Conservation (phyloP, 2,888 invertebrate species). For the Rhaphigaster nebulosa region DNA sequence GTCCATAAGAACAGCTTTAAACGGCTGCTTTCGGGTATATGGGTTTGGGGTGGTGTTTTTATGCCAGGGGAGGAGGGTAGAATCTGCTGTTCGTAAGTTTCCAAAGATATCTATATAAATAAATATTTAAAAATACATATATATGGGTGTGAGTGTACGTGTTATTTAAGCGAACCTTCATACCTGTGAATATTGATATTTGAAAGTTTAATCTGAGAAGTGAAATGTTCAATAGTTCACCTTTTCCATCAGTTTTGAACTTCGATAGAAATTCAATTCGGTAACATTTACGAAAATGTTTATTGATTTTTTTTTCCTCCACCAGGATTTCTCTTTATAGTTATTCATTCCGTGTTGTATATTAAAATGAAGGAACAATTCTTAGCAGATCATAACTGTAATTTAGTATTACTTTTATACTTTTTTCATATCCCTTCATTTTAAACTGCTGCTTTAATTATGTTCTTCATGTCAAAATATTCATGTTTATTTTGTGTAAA, state of each 20-base stretch:
- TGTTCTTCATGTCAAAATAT: no score
- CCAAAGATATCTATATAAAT: background rate
- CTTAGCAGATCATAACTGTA: no score
- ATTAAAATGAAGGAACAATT: no score
- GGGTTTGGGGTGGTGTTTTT: slow-evolving; percentile 1
- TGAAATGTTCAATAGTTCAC: background rate
- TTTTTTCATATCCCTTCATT: no score
- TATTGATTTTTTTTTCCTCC: background rate
- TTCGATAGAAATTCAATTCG: background rate
- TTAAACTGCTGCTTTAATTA: no score
- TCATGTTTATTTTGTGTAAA: no score
- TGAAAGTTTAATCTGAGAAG: background rate
- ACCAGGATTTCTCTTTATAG: no score
- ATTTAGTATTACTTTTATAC: no score
- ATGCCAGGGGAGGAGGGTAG: background rate
- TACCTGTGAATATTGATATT: background rate
- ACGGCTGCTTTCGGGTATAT: background rate
- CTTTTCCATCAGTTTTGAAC: background rate
- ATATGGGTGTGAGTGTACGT: background rate
- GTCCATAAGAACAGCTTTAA: slow-evolving; percentile 3
- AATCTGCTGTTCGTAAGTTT: background rate
- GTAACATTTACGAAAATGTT: background rate
- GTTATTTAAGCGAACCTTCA: background rate
- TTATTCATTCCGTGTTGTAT: no score
- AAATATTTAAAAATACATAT: no score